Percentiles rank a stretch among this genome's conserved stretches.
Evolutionary conservation across 2,797 vertebrate species (phyloP).

Genomic region (Anabacerthia variegaticeps): DNA sequence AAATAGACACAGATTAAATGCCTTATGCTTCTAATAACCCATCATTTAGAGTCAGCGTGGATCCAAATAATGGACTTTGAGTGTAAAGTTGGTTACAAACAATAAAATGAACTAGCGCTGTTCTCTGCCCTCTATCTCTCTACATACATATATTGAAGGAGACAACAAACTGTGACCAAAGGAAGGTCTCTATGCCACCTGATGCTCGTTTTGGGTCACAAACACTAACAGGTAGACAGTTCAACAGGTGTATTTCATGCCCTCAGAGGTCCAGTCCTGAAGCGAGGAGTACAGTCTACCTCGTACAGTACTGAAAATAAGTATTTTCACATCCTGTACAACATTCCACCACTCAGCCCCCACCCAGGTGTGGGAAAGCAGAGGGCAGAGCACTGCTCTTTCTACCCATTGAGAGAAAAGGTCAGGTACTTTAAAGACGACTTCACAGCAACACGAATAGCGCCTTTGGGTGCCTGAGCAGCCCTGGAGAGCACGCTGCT

Average conservation of each 20-base stretch:
- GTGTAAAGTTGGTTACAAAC: neutral
- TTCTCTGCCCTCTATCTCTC: neutral
- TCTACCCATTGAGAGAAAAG: accelerated
- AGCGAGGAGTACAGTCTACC: neutral
- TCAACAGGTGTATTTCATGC: neutral
- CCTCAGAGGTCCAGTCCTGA: neutral
- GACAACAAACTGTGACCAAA: accelerated
- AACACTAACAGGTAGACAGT: neutral
- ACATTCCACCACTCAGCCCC: neutral
- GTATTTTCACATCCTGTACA: neutral
- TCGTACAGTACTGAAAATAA: accelerated
- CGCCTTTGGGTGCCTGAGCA: accelerated
- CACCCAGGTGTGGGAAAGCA: neutral
- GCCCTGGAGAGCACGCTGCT: neutral
- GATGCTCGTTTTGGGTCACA: neutral
- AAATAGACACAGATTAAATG: neutral
- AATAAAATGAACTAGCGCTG: neutral
- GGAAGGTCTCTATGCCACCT: neutral
- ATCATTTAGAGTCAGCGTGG: accelerated
- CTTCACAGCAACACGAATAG: accelerated
- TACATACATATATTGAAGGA: neutral
- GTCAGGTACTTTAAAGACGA: neutral
- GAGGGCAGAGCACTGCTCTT: neutral
- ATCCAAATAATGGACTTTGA: neutral
- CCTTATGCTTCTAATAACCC: neutral